Evolutionary conservation across 2,797 vertebrate species (phyloP).

Genomic region (Nyctibius grandis): DNA sequence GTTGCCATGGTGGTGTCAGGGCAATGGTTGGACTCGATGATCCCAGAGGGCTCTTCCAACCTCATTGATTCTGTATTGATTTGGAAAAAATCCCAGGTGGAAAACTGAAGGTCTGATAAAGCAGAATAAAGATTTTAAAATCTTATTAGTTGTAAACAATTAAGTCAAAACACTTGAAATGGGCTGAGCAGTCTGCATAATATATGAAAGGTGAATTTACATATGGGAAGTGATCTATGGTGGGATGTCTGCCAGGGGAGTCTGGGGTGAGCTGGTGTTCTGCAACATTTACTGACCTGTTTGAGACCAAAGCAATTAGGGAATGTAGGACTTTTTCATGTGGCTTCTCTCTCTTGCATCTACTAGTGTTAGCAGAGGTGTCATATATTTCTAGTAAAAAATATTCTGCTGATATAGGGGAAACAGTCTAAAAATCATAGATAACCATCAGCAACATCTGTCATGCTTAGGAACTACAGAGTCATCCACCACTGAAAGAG

Average conservation of each 20-base stretch:
- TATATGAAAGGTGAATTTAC: neutral
- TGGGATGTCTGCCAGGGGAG: neutral
- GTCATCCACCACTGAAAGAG: neutral
- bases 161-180: neutral
- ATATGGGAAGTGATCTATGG: too few relatives aligned
- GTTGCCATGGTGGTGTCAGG: too few relatives aligned
- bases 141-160: neutral
- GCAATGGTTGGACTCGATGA: too few relatives aligned
- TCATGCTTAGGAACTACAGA: neutral
- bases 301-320: neutral
- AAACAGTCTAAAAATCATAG: neutral
- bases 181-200: neutral
- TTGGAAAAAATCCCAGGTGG: neutral
- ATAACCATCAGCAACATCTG: neutral
- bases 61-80: too few relatives aligned
- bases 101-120: neutral
- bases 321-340: neutral
- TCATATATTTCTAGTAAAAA: neutral
- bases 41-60: too few relatives aligned
- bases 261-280: neutral
- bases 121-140: neutral
- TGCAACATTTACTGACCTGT: neutral
- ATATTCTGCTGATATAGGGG: neutral
- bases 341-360: neutral
- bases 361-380: neutral